Base-by-base conservation (phyloP, 2,113 vertebrate species). In the Sterna hirundo region DNA sequence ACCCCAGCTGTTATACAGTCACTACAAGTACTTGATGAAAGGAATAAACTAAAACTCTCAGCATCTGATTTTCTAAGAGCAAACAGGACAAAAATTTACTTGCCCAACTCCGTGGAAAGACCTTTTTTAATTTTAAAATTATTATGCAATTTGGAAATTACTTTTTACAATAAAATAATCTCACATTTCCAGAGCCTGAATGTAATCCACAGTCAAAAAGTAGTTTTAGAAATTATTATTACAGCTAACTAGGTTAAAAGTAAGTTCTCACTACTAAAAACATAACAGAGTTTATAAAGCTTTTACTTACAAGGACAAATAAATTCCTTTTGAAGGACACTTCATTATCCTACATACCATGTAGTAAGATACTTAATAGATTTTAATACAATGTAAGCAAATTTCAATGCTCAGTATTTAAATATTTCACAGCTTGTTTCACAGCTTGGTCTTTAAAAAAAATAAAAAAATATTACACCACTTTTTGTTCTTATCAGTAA, bases 1-100 rank as follows among this genome's bases (percentile, higher is more conserved):
- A 70, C 70, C 93, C 96, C 94, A 96, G 93, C 70, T 96, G 88
- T 87, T 95, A 91, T 61, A 92, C 44, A 89, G 70, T 81, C 75
- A 89, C 61, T 46, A 76, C 61, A 85, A 83, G 65, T 58, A 65
- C 44, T 46, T 68, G 65, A 92, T 85, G 44, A 95, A 94, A 96
- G 47, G 58, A 88, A 84, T 82, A 69, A 82, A 69, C 47, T 46
- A 17, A 19, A 92, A 55, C 69, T 94, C 72, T 38, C 27, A 79
- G 70, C 65, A 87, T 36, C 29, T 54, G 25, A 60, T 88, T 94
- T 90, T 87, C 58, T 76, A 88, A 52, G 42, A 88, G 51, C 60
- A 80, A 90, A 76, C 8, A 46, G 54, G 64, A 93, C 86, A 76
- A 64, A 95, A 92, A 65, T 84, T 95, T 82, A 89, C 61, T 79